A percentile compares a stretch with the other conserved stretches of the same genome.
Evolutionary conservation across 2,797 vertebrate species (phyloP).

Genomic region (Tinamus major): DNA sequence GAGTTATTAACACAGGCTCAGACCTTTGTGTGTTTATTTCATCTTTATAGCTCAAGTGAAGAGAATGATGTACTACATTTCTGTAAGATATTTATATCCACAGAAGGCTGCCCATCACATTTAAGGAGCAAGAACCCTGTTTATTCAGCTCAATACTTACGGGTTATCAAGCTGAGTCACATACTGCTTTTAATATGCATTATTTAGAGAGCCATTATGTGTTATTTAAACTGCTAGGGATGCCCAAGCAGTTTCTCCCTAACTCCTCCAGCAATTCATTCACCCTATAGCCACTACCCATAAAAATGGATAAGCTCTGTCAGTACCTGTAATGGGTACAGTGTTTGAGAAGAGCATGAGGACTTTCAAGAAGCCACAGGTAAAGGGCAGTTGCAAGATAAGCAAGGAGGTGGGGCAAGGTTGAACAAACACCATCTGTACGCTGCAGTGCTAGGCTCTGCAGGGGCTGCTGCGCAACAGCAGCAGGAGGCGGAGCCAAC

Average conservation of each 20-base stretch:
- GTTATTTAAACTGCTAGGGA: background rate
- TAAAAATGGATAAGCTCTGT: background rate
- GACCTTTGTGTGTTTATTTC: background rate
- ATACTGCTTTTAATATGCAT: constrained; percentile 8
- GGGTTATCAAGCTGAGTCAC: background rate
- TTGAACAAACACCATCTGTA: constrained; percentile 66
- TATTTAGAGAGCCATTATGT: background rate
- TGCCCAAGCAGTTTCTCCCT: background rate
- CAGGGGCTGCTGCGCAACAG: constrained; percentile 67
- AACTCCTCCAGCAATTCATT: background rate
- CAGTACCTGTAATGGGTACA: background rate
- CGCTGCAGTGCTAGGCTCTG: constrained; percentile 57
- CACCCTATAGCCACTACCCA: background rate
- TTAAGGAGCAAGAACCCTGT: background rate
- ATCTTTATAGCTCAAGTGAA: background rate
- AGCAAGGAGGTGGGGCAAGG: constrained; percentile 51
- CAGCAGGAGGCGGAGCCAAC: constrained; percentile 53
- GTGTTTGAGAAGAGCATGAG: background rate
- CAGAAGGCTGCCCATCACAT: constrained; percentile 4
- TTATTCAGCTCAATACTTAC: constrained; percentile 14
- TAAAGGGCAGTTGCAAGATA: constrained; percentile 34
- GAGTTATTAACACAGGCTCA: background rate
- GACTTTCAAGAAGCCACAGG: constrained; percentile 25
- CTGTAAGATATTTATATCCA: background rate
- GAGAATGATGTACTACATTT: background rate